Conservation (phyloP, 2,113 vertebrate species). For the Lepisosteus oculatus region DNA sequence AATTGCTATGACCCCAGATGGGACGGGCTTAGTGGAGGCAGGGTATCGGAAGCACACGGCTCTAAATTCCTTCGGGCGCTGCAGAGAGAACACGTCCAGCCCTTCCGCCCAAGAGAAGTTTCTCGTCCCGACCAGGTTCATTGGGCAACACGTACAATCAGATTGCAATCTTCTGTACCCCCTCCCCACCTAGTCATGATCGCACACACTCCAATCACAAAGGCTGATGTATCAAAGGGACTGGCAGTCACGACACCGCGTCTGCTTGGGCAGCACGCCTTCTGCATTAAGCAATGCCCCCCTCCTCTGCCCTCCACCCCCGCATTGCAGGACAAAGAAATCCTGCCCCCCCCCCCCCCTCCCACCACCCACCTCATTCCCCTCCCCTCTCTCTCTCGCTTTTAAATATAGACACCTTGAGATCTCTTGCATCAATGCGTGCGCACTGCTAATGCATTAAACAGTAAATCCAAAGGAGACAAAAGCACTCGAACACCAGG, state of each 20-base stretch:
- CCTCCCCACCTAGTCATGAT: constrained; percentile 46
- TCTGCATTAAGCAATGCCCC: neutral
- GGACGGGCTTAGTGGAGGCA: constrained; percentile 46
- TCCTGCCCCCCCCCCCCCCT: neutral
- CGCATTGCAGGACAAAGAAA: constrained; percentile 42
- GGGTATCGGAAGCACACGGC: constrained; percentile 39
- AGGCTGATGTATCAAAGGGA: constrained; percentile 39
- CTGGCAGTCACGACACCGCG: constrained; percentile 53
- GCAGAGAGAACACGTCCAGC: constrained; percentile 16
- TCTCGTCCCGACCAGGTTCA: constrained; percentile 38
- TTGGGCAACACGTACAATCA: constrained; percentile 24
- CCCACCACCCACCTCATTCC: neutral
- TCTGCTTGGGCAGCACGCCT: constrained; percentile 15
- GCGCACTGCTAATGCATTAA: constrained; percentile 55
- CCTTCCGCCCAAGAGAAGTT: constrained; percentile 10
- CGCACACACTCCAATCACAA: constrained; percentile 55
- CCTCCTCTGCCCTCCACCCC: neutral
- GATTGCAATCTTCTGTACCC: constrained; percentile 8
- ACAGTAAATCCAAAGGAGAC: constrained; percentile 40
- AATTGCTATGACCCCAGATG: constrained; percentile 43
- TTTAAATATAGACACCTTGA: constrained; percentile 45
- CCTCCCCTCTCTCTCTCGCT: constrained; percentile 32
- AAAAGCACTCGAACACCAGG: constrained; percentile 32
- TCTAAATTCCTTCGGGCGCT: constrained; percentile 38
- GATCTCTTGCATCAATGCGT: constrained; percentile 33